Conservation (phyloP, 2,113 vertebrate species). For the Otis tarda region DNA sequence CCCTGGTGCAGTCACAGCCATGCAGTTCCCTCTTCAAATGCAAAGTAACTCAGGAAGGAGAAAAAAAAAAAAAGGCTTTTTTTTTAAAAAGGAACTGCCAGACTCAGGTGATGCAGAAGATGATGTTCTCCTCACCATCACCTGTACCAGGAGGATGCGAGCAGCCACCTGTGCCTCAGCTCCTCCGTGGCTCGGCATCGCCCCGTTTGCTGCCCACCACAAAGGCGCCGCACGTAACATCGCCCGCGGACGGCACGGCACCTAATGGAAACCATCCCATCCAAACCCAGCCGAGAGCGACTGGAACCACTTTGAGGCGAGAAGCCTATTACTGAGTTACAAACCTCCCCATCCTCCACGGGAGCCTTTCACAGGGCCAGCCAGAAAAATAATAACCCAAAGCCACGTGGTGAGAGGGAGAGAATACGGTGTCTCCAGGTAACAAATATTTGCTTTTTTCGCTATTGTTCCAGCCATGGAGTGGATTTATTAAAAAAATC, state of each 20-base stretch:
- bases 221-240: not conserved
- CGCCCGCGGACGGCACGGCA: rapidly evolving
- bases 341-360: slow-evolving; percentile 3
- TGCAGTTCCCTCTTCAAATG: not conserved
- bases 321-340: not conserved
- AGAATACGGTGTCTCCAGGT: not conserved
- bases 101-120: rapidly evolving
- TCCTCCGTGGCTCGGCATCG: not conserved
- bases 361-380: not conserved
- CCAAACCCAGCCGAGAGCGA: not conserved
- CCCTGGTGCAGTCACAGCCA: rapidly evolving
- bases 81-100: not conserved
- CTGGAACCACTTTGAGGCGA: not conserved
- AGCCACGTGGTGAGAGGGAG: not conserved
- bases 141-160: not conserved
- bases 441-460: not conserved
- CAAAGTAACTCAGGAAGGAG: not conserved
- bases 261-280: not conserved
- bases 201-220: not conserved
- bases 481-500: not conserved
- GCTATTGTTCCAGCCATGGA: slow-evolving; percentile 23
- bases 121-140: not conserved
- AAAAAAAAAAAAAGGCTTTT: not conserved
- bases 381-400: not conserved
- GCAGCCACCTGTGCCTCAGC: not conserved